Evolutionary conservation across 2,888 invertebrate species (phyloP), one percentile per base, ranked within the genome.

Genomic region (Hololepta plana): DNA sequence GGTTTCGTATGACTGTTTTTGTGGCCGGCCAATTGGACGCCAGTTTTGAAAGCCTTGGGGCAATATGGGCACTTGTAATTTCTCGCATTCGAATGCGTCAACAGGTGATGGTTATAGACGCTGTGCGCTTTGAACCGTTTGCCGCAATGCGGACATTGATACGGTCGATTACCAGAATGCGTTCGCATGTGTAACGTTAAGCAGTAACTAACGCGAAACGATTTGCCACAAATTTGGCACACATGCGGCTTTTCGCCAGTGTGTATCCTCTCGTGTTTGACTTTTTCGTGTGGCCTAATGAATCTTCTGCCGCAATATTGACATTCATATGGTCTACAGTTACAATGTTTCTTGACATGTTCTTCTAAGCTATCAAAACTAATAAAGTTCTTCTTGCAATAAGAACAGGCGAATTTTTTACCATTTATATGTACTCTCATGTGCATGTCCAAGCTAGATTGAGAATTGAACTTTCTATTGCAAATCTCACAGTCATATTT

Each of bases 1-100:
- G 81, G 81, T 45, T 81, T 81, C 0, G 72, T 77, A 40, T 81
- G 81, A 5, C 74, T 75, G 44, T 81, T 81, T 49, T 72, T 79
- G 38, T 81, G 81, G 0, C 77, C 79, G 2, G 76, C 72, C 2
- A 81, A 53, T 41, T 80, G 80, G 0, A 81, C 81, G 0, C 72
- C 66, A 0, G 80, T 81, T 43, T 80, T 81, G 53, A 81, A 81
- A 1, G 76, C 67, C 43, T 81, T 81, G 0, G 76, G 71, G 35
- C 81, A 81, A 43, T 56, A 71, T 1, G 76, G 70, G 40, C 81
- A 81, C 36, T 70, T 70, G 49, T 77, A 81, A 4, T 70, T 67
- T 8, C 79, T 65, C n/a, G 70, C 72, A 4, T 75, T 70, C 0
- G 74, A 74, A 41, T 81, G 81, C 1, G 73, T 80, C 22, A 72